These are phyloP conservation scores for Mnemiopsis leidyi DNA, from an alignment of 37 sponge, comb jelly and placozoan genomes.

Conservation along the genomic window DNA sequence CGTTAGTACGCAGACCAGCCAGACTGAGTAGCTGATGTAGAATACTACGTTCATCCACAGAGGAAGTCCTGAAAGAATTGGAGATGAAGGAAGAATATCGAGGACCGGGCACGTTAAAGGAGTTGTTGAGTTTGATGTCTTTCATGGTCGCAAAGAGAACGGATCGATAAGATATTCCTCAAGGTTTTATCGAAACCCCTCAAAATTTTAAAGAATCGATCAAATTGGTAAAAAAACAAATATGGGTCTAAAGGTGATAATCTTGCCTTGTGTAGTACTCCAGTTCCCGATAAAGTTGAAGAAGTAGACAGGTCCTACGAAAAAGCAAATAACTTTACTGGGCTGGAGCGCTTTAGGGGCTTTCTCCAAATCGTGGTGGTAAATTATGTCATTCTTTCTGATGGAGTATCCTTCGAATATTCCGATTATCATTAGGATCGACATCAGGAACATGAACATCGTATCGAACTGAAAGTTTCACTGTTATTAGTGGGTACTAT, in stretches of 20 bases:
- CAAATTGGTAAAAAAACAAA: too few species aligned
- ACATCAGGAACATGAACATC: constrained; percentile 24
- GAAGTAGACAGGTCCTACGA: constrained; percentile 5
- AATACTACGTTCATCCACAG: not conserved
- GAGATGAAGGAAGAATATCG: not conserved
- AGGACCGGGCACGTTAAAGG: not conserved
- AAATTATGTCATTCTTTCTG: not conserved
- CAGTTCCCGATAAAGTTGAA: constrained; percentile 13
- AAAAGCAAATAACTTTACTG: not conserved
- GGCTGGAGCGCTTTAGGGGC: constrained; percentile 14
- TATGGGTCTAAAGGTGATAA: not conserved
- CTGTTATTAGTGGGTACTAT: not conserved
- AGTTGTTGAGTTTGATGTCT: too few species aligned
- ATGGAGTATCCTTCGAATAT: constrained; percentile 24
- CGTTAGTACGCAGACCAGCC: not conserved
- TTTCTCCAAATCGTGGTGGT: not conserved
- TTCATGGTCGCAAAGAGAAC: not conserved
- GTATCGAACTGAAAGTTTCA: constrained; percentile 45
- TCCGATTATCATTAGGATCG: not conserved
- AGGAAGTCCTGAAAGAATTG: not conserved
- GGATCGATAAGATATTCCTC: not conserved
- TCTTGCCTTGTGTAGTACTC: not conserved
- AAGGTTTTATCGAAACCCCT: not conserved
- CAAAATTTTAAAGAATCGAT: too few species aligned
- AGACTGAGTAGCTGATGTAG: not conserved